Evolutionary conservation across 2,113 vertebrate species (phyloP).

Genomic region (Colinus virginianus): DNA sequence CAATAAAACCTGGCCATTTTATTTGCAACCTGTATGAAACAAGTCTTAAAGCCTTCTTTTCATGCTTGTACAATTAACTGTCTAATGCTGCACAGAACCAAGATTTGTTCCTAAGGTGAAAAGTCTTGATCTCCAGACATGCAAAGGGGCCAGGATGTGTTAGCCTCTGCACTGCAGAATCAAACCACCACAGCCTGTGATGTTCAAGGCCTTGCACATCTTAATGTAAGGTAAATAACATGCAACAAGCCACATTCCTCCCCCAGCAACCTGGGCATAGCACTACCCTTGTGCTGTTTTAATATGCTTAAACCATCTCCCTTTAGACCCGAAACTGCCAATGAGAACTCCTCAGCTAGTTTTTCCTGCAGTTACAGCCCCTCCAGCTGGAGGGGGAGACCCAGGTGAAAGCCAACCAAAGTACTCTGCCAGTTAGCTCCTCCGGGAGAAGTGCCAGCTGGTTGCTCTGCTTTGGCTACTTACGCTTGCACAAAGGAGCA

Average conservation of each 20-base stretch:
- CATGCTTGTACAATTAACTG: background rate
- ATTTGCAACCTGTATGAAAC: background rate
- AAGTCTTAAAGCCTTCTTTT: background rate
- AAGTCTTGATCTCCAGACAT: background rate
- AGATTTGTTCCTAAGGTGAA: background rate
- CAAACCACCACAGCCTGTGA: background rate
- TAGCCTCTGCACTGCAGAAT: background rate
- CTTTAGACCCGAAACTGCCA: background rate
- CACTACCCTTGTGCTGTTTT: background rate
- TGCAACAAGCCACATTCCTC: background rate
- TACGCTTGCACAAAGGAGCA: conserved; percentile 47
- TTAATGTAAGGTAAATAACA: background rate
- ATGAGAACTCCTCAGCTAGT: background rate
- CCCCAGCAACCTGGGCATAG: background rate
- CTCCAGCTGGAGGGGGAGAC: background rate
- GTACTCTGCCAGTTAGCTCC: background rate
- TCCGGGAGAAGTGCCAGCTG: background rate
- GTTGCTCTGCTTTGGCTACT: conserved; percentile 11
- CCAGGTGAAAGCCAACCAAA: background rate
- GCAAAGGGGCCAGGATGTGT: background rate
- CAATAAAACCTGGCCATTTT: background rate
- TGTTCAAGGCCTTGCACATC: background rate
- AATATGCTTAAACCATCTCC: background rate
- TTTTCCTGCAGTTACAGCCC: background rate
- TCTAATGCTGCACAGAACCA: background rate